Evolutionary conservation across 1,140 invertebrate species (phyloP).

Genomic region (Solenopsis fugax): DNA sequence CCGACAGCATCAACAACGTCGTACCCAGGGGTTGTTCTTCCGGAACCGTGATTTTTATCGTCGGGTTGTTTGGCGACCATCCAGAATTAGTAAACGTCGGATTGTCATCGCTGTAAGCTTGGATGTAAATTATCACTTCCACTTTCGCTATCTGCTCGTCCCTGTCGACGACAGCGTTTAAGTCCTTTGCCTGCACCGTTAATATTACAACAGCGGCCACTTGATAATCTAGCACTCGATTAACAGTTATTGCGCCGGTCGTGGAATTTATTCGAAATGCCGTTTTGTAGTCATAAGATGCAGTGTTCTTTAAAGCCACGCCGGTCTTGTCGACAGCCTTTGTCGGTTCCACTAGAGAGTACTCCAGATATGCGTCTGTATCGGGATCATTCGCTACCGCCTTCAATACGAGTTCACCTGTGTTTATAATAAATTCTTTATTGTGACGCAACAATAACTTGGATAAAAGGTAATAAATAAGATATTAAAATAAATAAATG

Average conservation of each 20-base stretch:
- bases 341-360: conserved; percentile 90
- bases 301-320: conserved; percentile 88
- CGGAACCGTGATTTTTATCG: conserved; percentile 90
- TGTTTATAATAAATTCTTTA: conserved; percentile 39
- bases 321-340: conserved; percentile 92
- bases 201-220: conserved; percentile 93
- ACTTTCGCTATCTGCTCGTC: conserved; percentile 89
- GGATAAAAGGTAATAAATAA: background rate
- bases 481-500: no score
- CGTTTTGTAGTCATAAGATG: conserved; percentile 89
- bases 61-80: conserved; percentile 90
- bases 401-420: conserved; percentile 88
- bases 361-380: conserved; percentile 89
- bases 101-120: conserved; percentile 93
- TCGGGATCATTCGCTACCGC: conserved; percentile 91
- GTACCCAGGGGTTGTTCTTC: conserved; percentile 93
- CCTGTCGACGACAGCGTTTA: conserved; percentile 90
- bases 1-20: conserved; percentile 91
- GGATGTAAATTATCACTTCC: conserved; percentile 93
- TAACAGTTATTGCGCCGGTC: conserved; percentile 91
- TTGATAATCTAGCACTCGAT: conserved; percentile 92
- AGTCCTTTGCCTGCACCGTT: conserved; percentile 91
- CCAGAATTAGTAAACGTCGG: conserved; percentile 91
- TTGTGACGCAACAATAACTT: background rate
- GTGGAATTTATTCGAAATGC: conserved; percentile 91